Percentiles rank a stretch among this genome's conserved stretches.
Evolutionary conservation across 2,888 invertebrate species (phyloP).

Genomic region (Thecocarcelia acutangulata): DNA sequence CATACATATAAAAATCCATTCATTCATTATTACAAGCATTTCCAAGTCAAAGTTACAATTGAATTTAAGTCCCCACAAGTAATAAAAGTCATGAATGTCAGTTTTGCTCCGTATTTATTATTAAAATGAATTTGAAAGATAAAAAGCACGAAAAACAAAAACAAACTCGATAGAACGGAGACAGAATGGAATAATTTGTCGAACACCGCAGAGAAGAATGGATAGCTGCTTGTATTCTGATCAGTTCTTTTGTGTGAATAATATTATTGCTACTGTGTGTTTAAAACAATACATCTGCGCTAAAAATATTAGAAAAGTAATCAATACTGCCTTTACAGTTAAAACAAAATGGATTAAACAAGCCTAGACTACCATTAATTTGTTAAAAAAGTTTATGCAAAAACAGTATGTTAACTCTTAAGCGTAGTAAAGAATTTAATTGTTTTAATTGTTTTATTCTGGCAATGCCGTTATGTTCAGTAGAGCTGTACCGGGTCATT

Average conservation of each 20-base stretch:
- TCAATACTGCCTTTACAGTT: too few relatives aligned
- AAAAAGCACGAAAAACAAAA: not conserved
- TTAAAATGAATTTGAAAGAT: conserved; percentile 46
- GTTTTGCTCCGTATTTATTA: conserved; percentile 53
- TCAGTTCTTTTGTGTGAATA: conserved; percentile 21
- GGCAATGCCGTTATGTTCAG: too few relatives aligned
- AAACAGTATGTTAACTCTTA: too few relatives aligned
- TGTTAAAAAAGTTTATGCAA: too few relatives aligned
- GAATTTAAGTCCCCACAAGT: conserved; percentile 70
- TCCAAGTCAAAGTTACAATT: conserved; percentile 71
- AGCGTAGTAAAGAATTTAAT: too few relatives aligned
- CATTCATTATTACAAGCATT: conserved; percentile 52
- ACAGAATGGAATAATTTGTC: conserved; percentile 16
- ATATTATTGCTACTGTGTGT: conserved; percentile 20
- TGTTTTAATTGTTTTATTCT: too few relatives aligned
- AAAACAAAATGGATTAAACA: too few relatives aligned
- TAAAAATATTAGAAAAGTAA: conserved; percentile 12
- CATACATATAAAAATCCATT: conserved; percentile 11
- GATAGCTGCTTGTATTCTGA: not conserved
- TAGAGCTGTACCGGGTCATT: too few relatives aligned
- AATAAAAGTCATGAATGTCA: conserved; percentile 70
- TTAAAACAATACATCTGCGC: conserved; percentile 10
- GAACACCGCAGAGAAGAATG: conserved; percentile 14
- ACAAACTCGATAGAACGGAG: conserved; percentile 5
- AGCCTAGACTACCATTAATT: too few relatives aligned